Evolutionary conservation across 2,888 invertebrate species (phyloP).

Genomic region (Caenorhabditis imperialis): DNA sequence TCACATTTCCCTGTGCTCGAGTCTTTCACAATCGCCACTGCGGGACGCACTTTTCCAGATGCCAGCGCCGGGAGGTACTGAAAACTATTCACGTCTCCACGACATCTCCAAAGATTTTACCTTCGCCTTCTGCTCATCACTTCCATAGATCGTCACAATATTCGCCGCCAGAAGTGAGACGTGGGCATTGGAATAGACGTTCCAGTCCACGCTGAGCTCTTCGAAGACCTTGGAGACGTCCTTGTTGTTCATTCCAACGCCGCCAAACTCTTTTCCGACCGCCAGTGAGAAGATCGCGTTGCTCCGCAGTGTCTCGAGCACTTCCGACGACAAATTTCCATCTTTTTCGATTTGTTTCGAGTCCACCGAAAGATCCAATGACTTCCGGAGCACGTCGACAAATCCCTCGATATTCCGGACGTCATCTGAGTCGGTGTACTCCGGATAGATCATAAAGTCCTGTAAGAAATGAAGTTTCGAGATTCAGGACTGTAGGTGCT

Average conservation of each 20-base stretch:
- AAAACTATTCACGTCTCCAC: too few relatives aligned
- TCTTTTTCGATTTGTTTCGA: constrained; percentile 53
- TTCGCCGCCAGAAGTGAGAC: constrained; percentile 56
- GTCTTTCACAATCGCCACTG: constrained; percentile 51
- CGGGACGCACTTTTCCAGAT: constrained; percentile 55
- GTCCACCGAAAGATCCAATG: constrained; percentile 54
- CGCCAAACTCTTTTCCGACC: constrained; percentile 72
- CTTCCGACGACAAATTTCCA: constrained; percentile 54
- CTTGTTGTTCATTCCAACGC: constrained; percentile 73
- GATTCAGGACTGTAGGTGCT: neutral
- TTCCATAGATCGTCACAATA: constrained; percentile 62
- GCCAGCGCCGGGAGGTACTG: constrained; percentile 58
- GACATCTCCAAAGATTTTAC: too few relatives aligned
- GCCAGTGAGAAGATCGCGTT: constrained; percentile 63
- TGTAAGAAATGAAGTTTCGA: constrained; percentile 48
- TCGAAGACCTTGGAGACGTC: constrained; percentile 71
- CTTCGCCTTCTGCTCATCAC: constrained; percentile 55
- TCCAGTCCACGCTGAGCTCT: constrained; percentile 67
- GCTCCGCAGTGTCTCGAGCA: constrained; percentile 59
- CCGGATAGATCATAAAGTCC: constrained; percentile 78
- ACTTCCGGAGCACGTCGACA: constrained; percentile 52
- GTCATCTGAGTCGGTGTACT: constrained; percentile 75
- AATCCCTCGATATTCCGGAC: constrained; percentile 72
- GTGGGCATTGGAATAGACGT: constrained; percentile 58
- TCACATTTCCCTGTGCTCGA: constrained; percentile 21